Evolutionary conservation across 2,888 invertebrate genomes (phyloP), one percentile per base, ranked within the genome.

Genomic region (Agriopis leucophaearia): DNA sequence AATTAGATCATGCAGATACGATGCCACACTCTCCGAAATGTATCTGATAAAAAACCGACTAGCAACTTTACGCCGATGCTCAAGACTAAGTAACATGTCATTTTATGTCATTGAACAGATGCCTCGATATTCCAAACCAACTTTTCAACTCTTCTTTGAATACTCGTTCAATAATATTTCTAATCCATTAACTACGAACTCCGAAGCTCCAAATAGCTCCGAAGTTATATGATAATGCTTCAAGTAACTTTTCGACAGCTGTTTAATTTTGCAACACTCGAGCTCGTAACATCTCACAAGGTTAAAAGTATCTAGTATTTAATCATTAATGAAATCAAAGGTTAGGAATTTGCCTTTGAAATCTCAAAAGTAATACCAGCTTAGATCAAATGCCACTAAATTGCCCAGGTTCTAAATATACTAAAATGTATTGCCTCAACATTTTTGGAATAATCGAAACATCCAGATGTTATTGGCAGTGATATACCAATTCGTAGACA

Each of bases 401-500:
- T 59, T 59, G 13, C 6, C 13, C 38, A 59, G 58, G 58, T 59
- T 48, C 3, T 27, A 27, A 27, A 27, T 27, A 38, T 13, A n/a
- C n/a, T n/a, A 59, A 48, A 38, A 8, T 48, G n/a, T n/a, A n/a
- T 48, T 36, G 48, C 38, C 58, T 48, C 18, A 47, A 45, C 38
- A 38, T 18, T 36, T 36, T 57, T 15, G 18, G 38, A n/a, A 36
- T 35, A 15, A 50, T 59, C 58, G 48, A 59, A 48, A 48, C 35
- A 16, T 59, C 58, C 18, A 58, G 52, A 27, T 42, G 44, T 47
- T 64, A 64, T 47, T 56, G 64, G 51, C 44, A 62, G 59, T 44
- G 69, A 67, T 68, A 51, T 71, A 67, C 61, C 62, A 57, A 48
- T 16, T 16, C 12, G 18, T 16, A 40, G 52, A 54, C 13, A 15